A percentile compares a stretch with the other conserved stretches of the same genome.
Conservation (phyloP, 2,797 vertebrate species). For the Urocyon cinereoargenteus region DNA sequence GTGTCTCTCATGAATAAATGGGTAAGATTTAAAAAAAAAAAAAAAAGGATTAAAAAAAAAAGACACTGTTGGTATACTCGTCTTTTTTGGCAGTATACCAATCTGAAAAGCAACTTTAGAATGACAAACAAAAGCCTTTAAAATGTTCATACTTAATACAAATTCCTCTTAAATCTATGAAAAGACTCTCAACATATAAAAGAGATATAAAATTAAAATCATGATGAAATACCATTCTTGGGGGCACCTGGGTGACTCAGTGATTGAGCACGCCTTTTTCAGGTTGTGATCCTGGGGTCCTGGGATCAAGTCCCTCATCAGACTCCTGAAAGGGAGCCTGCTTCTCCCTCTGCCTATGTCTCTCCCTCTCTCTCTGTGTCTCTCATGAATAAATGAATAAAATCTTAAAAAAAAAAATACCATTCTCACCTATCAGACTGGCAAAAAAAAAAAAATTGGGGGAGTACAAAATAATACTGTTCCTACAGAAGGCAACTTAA, state of each 20-base stretch:
- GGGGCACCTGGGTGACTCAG: no score
- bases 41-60: no score
- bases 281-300: no score
- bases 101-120: neutral
- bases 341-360: no score
- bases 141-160: neutral
- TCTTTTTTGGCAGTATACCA: neutral
- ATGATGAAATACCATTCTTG: neutral
- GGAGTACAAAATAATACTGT: neutral
- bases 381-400: no score
- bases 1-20: no score
- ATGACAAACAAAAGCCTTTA: neutral
- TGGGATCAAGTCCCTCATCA: no score
- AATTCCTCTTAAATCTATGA: neutral
- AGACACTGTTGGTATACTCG: neutral
- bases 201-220: neutral
- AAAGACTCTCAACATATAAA: neutral
- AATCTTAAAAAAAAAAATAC: neutral
- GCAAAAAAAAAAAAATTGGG: neutral
- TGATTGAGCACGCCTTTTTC: no score
- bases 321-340: no score
- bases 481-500: neutral
- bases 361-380: no score
- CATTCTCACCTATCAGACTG: neutral
- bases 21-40: no score